phyloP scores from a whole-genome alignment of 2,888 invertebrate species.

The Pseudoips prasinana region DNA sequence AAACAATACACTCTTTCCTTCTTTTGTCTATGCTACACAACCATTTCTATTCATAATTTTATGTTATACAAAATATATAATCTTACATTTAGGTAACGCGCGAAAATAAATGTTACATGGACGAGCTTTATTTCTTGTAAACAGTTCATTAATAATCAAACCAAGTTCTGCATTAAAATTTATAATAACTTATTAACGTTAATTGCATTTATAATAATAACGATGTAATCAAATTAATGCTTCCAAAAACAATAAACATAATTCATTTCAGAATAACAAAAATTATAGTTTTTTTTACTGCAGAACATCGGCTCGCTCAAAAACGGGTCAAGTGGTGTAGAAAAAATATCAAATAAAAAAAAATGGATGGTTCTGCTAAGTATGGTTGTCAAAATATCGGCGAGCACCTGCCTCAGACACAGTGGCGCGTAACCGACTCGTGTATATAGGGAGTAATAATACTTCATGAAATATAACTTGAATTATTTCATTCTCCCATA shows the following conservation, averaged over 20 bases:
- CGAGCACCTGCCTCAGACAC: constrained; percentile 74
- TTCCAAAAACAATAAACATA: constrained; percentile 38
- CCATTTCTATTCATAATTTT: constrained; percentile 38
- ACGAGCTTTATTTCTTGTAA: no score
- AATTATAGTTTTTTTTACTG: constrained; percentile 47
- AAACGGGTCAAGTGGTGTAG: constrained; percentile 70
- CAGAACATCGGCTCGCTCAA: constrained; percentile 55
- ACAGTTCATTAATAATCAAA: no score
- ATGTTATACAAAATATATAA: constrained; percentile 19
- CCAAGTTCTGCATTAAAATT: no score
- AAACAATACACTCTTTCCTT: constrained; percentile 79
- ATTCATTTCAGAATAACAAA: constrained; percentile 41
- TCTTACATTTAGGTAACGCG: constrained; percentile 21
- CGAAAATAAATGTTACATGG: constrained; percentile 27
- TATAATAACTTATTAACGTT: no score
- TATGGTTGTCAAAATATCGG: constrained; percentile 79
- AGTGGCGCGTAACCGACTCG: constrained; percentile 65
- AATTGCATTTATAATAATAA: constrained; percentile 36
- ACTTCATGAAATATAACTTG: no score
- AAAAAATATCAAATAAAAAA: constrained; percentile 64
- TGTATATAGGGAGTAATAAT: no score
- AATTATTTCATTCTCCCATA: no score
- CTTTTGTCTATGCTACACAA: constrained; percentile 60
- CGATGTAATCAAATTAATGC: constrained; percentile 36
- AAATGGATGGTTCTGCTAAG: constrained; percentile 75